Conservation (phyloP, 2,888 invertebrate species). For the Drosophila paranaensis region DNA sequence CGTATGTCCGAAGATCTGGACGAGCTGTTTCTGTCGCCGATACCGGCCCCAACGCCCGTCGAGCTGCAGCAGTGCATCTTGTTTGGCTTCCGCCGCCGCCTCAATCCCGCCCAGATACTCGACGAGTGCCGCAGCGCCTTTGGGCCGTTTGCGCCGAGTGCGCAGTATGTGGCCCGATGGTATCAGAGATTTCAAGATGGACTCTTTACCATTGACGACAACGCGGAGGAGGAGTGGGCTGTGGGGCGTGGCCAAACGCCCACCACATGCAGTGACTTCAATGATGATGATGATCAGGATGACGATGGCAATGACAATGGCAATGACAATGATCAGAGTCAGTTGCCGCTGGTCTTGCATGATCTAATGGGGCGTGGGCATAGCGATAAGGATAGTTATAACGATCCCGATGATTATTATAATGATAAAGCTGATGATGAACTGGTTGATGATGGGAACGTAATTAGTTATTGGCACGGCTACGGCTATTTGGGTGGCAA, state of each 20-base stretch:
- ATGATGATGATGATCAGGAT: conserved; percentile 34
- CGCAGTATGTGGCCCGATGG: conserved; percentile 69
- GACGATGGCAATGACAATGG: conserved; percentile 31
- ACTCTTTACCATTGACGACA: conserved; percentile 55
- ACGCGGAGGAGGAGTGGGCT: conserved; percentile 55
- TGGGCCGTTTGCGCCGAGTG: conserved; percentile 70
- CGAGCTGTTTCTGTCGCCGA: conserved; percentile 67
- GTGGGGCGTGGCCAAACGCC: conserved; percentile 57
- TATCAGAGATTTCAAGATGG: conserved; percentile 73
- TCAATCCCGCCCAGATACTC: conserved; percentile 68
- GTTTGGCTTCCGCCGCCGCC: conserved; percentile 70
- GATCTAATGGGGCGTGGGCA: conserved; percentile 54
- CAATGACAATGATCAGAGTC: conserved; percentile 30
- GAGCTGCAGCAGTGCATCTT: conserved; percentile 75
- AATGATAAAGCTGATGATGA: conserved; percentile 38
- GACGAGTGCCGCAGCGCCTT: conserved; percentile 72
- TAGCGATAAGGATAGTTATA: conserved; percentile 40
- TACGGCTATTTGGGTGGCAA: conserved; percentile 78
- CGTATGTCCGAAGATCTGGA: conserved; percentile 74
- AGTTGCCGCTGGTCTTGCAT: conserved; percentile 61
- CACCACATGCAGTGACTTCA: conserved; percentile 70
- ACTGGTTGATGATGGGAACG: conserved; percentile 54
- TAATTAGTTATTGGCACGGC: conserved; percentile 75
- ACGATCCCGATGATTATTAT: conserved; percentile 26
- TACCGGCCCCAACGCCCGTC: conserved; percentile 65